A percentile compares a stretch with the other conserved stretches of the same genome.
phyloP scores from a whole-genome alignment of 2,113 vertebrate genomes.

The Mystacornis crossleyi region DNA sequence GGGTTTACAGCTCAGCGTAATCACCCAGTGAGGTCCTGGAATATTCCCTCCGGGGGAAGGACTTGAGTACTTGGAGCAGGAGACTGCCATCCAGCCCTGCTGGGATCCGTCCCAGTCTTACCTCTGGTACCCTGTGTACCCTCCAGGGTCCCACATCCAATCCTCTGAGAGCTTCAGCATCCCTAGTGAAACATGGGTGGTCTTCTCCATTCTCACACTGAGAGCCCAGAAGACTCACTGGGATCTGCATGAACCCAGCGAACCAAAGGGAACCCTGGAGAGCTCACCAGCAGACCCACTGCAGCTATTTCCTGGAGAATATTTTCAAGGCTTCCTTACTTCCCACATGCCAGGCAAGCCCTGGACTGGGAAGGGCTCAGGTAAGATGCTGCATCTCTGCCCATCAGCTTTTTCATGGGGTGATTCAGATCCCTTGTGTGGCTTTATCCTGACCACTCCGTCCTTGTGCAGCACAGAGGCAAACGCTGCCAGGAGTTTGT shows the following conservation, averaged over 20 bases:
- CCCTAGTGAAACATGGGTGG: fast-evolving
- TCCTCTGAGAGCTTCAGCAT: not conserved
- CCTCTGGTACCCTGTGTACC: not conserved
- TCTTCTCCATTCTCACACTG: not conserved
- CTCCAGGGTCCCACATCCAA: not conserved
- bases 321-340: not conserved
- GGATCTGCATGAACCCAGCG: not conserved
- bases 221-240: not conserved
- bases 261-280: not conserved
- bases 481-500: conserved; percentile 1
- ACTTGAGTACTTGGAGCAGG: not conserved
- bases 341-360: not conserved
- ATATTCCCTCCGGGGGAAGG: not conserved
- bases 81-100: not conserved
- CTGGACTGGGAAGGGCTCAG: not conserved
- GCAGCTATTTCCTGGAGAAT: not conserved
- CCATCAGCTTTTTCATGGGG: not conserved
- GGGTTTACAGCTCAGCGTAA: not conserved
- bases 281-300: fast-evolving
- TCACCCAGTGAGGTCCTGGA: not conserved
- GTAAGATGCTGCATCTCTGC: not conserved
- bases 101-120: not conserved
- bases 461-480: fast-evolving
- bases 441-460: fast-evolving
- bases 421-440: not conserved